Base-by-base conservation (phyloP, 2,797 vertebrate species). In the Cossypha niveicapilla region DNA sequence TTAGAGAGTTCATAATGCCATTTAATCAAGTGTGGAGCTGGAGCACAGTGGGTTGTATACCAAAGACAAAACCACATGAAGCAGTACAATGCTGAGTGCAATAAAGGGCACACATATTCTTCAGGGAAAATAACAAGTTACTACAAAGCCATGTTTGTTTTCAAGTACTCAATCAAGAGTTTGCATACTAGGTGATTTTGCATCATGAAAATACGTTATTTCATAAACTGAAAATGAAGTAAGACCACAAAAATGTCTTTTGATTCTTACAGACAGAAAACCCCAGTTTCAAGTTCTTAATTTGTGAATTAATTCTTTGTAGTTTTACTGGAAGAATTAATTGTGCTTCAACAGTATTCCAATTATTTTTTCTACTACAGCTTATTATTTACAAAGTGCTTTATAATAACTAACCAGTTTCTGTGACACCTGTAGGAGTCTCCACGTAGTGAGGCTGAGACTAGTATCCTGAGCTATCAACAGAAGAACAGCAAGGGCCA, bases 61-160 rank as follows among this genome's bases (percentile, higher is more conserved):
- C 74, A 63, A 81, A 94, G 86, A 91, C 89, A 96, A 94, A 95
- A 94, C 71, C 95, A 92, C 89, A 94, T 41, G 77, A 93, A 92
- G 89, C 66, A 57, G 41, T 39, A 82, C 67, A 93, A 76, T 22
- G 37, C 44, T 3, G 6, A 91, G 44, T 67, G 63, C 60, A 56
- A 87, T 68, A 77, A 91, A 91, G 89, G 78, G 78, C 86, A 90
- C 25, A 45, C 23, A 17, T 15, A 87, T 51, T 94, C 86, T 94
- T 81, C 78, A 66, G 63, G 68, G 84, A 91, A 93, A 94, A 95
- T 50, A 87, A 89, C 80, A 76, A 89, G 77, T 92, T 84, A 70
- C 56, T 89, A 91, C 92, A 96, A 90, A 93, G 83, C 67, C 56
- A 42, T 65, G 78, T 76, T 93, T 96, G 88, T 96, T 91, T 93